Evolutionary conservation across 2,797 vertebrate genomes (phyloP).

Genomic region (Fistularia tabacaria): DNA sequence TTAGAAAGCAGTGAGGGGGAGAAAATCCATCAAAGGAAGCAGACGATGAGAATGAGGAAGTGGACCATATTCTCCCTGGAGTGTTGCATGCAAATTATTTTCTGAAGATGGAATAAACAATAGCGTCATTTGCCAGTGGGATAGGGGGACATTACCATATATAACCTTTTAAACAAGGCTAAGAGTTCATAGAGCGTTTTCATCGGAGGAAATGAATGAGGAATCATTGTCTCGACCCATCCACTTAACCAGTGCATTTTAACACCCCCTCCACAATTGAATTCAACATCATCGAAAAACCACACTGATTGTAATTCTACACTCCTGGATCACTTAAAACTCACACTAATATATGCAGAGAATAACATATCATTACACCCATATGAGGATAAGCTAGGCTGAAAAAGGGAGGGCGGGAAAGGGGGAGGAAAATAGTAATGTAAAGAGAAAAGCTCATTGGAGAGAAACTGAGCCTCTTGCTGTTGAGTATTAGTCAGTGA

Average conservation of each 20-base stretch:
- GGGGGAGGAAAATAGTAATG: constrained; percentile 11
- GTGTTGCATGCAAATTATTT: constrained; percentile 50
- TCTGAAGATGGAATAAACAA: constrained; percentile 48
- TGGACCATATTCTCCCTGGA: constrained; percentile 48
- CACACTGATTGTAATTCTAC: constrained; percentile 64
- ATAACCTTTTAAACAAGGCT: no score
- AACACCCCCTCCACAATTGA: constrained; percentile 53
- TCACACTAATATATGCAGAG: constrained; percentile 52
- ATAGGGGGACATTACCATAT: no score
- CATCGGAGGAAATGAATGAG: neutral
- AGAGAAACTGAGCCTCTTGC: constrained; percentile 30
- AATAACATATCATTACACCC: constrained; percentile 60
- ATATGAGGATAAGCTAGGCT: constrained; percentile 37
- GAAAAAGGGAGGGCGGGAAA: constrained; percentile 18
- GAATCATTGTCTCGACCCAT: neutral
- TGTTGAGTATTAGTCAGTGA: constrained; percentile 21
- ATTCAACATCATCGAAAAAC: constrained; percentile 43
- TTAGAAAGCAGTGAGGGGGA: constrained; percentile 44
- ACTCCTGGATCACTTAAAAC: constrained; percentile 59
- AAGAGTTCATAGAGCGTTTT: neutral
- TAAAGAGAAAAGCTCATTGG: constrained; percentile 4
- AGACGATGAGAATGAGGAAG: constrained; percentile 41
- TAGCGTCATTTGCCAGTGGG: constrained; percentile 28
- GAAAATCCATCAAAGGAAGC: constrained; percentile 45
- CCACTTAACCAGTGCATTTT: constrained; percentile 37